Evolutionary conservation across 2,797 vertebrate genomes (phyloP).

Genomic region (Hippocampus kuda): DNA sequence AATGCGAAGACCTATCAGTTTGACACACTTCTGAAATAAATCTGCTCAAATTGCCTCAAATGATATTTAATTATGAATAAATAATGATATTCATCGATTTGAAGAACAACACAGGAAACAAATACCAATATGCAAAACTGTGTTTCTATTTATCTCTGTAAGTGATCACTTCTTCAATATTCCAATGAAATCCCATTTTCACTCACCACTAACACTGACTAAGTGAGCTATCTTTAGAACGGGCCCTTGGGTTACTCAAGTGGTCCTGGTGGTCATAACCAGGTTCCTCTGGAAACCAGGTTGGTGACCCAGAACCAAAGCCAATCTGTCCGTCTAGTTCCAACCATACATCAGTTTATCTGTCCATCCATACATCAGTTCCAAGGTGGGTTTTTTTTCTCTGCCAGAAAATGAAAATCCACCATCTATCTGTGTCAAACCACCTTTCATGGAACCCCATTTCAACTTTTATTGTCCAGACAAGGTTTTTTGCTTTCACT

Average conservation of each 20-base stretch:
- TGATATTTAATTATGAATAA: too few relatives aligned
- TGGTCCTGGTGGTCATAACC: neutral
- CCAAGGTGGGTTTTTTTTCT: neutral
- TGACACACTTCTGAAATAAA: too few relatives aligned
- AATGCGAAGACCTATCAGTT: too few relatives aligned
- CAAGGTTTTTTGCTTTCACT: slow-evolving; percentile 1
- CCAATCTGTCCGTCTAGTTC: neutral
- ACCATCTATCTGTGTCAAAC: neutral
- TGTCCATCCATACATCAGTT: neutral
- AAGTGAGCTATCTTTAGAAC: too few relatives aligned
- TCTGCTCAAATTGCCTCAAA: too few relatives aligned
- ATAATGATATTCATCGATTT: too few relatives aligned
- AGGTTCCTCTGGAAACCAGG: neutral
- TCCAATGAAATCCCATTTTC: too few relatives aligned
- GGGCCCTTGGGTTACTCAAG: neutral
- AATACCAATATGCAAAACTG: too few relatives aligned
- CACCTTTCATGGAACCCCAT: neutral
- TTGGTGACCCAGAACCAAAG: neutral
- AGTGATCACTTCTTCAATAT: too few relatives aligned
- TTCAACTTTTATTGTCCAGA: neutral
- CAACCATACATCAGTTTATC: neutral
- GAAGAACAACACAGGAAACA: too few relatives aligned
- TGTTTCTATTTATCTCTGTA: too few relatives aligned
- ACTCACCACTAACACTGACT: too few relatives aligned
- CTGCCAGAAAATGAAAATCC: neutral